Evolutionary conservation across 2,888 invertebrate species (phyloP), one percentile per base, ranked within the genome.

Genomic region (Acleris literana): DNA sequence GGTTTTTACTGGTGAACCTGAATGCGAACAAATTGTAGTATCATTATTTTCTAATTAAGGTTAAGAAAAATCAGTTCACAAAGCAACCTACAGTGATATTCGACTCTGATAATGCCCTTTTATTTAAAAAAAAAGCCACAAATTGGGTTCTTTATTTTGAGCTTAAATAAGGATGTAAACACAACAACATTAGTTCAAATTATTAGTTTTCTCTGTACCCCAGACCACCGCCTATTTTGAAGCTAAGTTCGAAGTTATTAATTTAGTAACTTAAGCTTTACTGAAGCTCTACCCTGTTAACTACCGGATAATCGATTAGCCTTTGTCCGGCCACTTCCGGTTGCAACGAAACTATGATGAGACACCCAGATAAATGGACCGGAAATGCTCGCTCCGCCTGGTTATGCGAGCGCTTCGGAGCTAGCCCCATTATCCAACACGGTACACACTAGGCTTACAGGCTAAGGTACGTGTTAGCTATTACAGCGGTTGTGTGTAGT

Each of bases 231-330:
- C 1, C 39, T 13, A 39, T 39, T 39, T 33, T 2, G 13, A 25
- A 39, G 13, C 39, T 13, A 13, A 11, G 39, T 39, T 11, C 13
- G 13, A 39, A 39, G 39, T 39, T 39, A 39, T 39, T 39, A 39
- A 39, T 39, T 39, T 39, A 13, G 39, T 39, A 39, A 39, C 39
- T 39, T 39, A 39, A 39, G 55, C 55, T 55, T n/a, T 46, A 25
- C 25, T 49, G 22, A 46, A 46, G 43, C 44, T 25, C 46, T 57
- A 44, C 74, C 75, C 77, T 76, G 78, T 76, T 81, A 81, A 82
- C 81, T 81, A 75, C 84, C 85, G 90, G 88, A 87, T 90, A 87
- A 90, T 90, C 88, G 90, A 92, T 91, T 90, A 89, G 84, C 86
- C 83, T 86, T 78, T 87, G 89, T 87, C 88, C 87, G 89, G 83